Conservation (phyloP, 2,797 vertebrate species). For the Lacerta agilis region DNA sequence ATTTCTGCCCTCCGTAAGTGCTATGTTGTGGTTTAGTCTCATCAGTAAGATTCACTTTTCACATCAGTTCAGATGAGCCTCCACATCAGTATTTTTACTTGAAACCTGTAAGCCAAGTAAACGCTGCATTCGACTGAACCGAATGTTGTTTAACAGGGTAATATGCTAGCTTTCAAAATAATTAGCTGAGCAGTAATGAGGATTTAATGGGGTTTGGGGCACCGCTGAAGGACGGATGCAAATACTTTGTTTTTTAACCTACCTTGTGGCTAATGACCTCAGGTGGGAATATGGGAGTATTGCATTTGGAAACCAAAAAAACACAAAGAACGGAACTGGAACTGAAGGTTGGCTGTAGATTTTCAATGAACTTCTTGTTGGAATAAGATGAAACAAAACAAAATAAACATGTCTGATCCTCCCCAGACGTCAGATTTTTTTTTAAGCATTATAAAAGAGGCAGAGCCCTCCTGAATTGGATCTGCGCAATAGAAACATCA, state of each 20-base stretch:
- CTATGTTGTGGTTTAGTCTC: conserved; percentile 37
- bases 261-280: conserved; percentile 78
- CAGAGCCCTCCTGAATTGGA: conserved; percentile 38
- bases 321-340: conserved; percentile 59
- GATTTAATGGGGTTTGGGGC: conserved; percentile 60
- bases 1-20: conserved; percentile 32
- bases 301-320: conserved; percentile 58
- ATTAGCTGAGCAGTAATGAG: conserved; percentile 76
- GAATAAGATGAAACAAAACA: conserved; percentile 36
- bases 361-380: conserved; percentile 15
- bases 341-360: conserved; percentile 51
- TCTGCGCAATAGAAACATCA: conserved; percentile 41
- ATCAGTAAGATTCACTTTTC: conserved; percentile 45
- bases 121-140: conserved; percentile 55
- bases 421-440: not conserved
- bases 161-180: conserved; percentile 74
- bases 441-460: conserved; percentile 12
- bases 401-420: conserved; percentile 21
- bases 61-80: conserved; percentile 28
- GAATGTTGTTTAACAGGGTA: conserved; percentile 68
- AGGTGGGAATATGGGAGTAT: conserved; percentile 75
- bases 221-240: conserved; percentile 72
- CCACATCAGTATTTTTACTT: conserved; percentile 53
- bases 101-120: conserved; percentile 65
- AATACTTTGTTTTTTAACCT: conserved; percentile 76